phyloP scores from a whole-genome alignment of 2,797 vertebrate genomes.

The Peromyscus aztecus region DNA sequence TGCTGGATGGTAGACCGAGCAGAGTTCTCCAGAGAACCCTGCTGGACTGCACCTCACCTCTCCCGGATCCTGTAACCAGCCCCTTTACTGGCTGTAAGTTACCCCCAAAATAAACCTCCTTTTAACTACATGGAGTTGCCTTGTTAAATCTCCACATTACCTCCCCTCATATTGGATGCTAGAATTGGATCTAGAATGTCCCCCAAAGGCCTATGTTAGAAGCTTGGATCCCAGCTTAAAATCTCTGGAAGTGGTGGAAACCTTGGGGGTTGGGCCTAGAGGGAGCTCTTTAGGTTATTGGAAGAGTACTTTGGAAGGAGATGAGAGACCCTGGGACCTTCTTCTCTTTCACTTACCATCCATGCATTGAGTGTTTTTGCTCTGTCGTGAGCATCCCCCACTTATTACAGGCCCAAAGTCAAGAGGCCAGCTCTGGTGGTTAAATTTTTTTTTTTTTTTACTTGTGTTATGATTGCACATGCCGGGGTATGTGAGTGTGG shows the following conservation, averaged over 20 bases:
- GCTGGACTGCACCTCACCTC: too few species aligned
- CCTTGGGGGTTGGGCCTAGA: not conserved
- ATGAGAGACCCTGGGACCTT: not conserved
- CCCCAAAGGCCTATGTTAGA: not conserved
- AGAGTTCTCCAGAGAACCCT: too few species aligned
- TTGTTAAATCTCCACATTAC: too few species aligned
- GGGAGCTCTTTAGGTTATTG: not conserved
- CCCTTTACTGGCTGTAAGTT: too few species aligned
- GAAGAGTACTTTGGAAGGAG: not conserved
- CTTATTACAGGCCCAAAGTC: not conserved
- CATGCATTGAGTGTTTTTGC: not conserved
- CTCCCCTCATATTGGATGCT: not conserved
- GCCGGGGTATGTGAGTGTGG: not conserved
- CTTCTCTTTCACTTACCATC: too few species aligned
- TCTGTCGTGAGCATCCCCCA: not conserved
- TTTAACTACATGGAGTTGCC: too few species aligned
- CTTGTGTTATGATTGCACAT: not conserved
- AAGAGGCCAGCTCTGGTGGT: not conserved
- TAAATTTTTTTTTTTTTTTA: not conserved
- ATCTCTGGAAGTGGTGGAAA: not conserved
- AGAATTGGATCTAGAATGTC: not conserved
- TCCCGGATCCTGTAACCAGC: too few species aligned
- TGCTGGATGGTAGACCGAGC: too few species aligned
- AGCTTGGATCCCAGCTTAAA: not conserved
- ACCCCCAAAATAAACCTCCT: too few species aligned